Conservation (phyloP, 2,113 vertebrate species). For the Nothobranchius kuhntae region DNA sequence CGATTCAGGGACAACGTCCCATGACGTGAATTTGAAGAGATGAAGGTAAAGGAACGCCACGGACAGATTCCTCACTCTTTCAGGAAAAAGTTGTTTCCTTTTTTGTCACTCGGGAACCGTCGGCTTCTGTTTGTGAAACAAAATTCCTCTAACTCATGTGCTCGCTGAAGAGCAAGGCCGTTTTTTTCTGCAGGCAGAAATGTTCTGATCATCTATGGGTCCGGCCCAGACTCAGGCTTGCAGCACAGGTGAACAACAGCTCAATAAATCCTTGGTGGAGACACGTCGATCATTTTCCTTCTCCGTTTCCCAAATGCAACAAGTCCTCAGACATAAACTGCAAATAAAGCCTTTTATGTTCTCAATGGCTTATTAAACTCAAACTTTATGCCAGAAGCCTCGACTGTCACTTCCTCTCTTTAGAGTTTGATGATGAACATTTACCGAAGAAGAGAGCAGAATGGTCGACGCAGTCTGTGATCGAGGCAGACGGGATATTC, state of each 20-base stretch:
- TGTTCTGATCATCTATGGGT: slow-evolving; percentile 31
- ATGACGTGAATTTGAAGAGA: too few relatives aligned
- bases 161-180: too few relatives aligned
- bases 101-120: too few relatives aligned
- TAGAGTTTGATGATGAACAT: slow-evolving; percentile 25
- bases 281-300: slow-evolving; percentile 25
- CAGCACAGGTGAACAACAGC: slow-evolving; percentile 54
- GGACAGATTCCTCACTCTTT: too few relatives aligned
- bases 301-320: slow-evolving; percentile 9
- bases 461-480: slow-evolving; percentile 20
- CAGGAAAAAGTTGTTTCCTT: too few relatives aligned
- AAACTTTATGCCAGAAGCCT: slow-evolving; percentile 31
- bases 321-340: slow-evolving; percentile 15
- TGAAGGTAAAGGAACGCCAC: too few relatives aligned
- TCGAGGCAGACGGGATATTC: slow-evolving; percentile 17
- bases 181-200: background rate
- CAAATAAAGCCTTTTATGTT: slow-evolving; percentile 14
- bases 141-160: too few relatives aligned
- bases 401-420: slow-evolving; percentile 8
- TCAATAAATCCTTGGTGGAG: slow-evolving; percentile 57
- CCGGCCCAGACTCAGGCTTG: slow-evolving; percentile 14
- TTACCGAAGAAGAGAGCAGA: slow-evolving; percentile 9
- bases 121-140: too few relatives aligned
- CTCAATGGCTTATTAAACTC: slow-evolving; percentile 37
- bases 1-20: too few relatives aligned